Evolutionary conservation across 2,113 vertebrate species (phyloP).

Genomic region (Chaenogobius annularis): DNA sequence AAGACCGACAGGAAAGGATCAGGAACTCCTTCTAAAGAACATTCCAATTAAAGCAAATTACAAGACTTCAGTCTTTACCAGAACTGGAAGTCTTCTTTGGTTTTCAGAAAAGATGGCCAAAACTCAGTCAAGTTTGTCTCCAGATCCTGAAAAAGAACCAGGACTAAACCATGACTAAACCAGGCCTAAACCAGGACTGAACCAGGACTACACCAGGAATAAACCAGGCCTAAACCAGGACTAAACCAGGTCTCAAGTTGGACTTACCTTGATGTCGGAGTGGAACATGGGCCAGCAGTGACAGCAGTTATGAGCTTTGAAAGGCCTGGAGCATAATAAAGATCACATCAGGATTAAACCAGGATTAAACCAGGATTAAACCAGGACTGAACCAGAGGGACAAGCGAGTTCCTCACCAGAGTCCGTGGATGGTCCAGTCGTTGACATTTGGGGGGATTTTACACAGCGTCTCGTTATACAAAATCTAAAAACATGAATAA

Average conservation of each 20-base stretch:
- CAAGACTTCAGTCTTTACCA: slow-evolving; percentile 54
- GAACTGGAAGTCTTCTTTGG: slow-evolving; percentile 60
- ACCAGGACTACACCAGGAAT: neutral
- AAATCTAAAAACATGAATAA: neutral
- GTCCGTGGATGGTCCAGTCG: slow-evolving; percentile 76
- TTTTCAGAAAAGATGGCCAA: slow-evolving; percentile 72
- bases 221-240: neutral
- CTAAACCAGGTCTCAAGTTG: neutral
- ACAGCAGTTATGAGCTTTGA: neutral
- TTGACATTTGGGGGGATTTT: slow-evolving; percentile 57
- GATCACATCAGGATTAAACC: neutral
- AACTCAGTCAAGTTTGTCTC: slow-evolving; percentile 42
- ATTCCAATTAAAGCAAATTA: too few species aligned
- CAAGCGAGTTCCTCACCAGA: slow-evolving; percentile 61
- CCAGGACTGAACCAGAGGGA: neutral
- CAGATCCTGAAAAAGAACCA: slow-evolving; percentile 58
- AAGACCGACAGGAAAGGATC: neutral
- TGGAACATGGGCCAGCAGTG: neutral
- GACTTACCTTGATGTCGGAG: neutral
- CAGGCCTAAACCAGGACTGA: neutral
- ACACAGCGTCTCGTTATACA: slow-evolving; percentile 61
- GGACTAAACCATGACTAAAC: neutral
- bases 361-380: neutral
- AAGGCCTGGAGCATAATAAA: neutral
- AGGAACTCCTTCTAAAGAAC: too few species aligned